These are phyloP conservation scores for Eristalinus sepulchralis DNA, from an alignment of 2,888 invertebrate species.

Conservation along the genomic window DNA sequence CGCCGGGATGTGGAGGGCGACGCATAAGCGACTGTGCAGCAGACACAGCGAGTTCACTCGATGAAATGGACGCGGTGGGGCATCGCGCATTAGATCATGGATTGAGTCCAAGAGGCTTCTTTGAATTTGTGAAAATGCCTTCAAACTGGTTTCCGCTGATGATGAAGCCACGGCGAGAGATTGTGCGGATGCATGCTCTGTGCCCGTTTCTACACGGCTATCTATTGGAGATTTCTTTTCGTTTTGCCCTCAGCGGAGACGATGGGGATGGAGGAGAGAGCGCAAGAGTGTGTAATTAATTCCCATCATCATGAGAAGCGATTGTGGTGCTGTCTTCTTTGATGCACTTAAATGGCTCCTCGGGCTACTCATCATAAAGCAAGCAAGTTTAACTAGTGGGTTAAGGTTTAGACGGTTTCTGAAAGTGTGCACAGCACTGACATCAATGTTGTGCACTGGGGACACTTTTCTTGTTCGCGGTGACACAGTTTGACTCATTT, in stretches of 20 bases:
- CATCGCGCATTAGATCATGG: slow-evolving; percentile 61
- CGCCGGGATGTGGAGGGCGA: slow-evolving; percentile 26
- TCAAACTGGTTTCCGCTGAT: slow-evolving; percentile 55
- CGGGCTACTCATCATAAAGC: not conserved
- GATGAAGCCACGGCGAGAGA: slow-evolving; percentile 35
- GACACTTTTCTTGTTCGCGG: not conserved
- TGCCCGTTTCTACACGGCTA: slow-evolving; percentile 26
- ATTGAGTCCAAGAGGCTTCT: slow-evolving; percentile 56
- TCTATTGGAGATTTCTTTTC: slow-evolving; percentile 27
- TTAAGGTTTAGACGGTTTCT: not conserved
- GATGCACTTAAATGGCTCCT: slow-evolving; percentile 2
- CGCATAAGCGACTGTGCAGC: slow-evolving; percentile 15
- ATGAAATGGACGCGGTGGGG: slow-evolving; percentile 43
- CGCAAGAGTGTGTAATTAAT: slow-evolving; percentile 23
- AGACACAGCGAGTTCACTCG: slow-evolving; percentile 19
- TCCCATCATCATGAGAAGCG: slow-evolving; percentile 15
- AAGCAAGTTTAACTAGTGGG: not conserved
- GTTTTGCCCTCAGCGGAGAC: not conserved
- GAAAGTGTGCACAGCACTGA: not conserved
- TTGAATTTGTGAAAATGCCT: slow-evolving; percentile 41
- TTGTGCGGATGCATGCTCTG: slow-evolving; percentile 30
- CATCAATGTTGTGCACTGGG: not conserved
- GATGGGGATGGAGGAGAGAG: not conserved
- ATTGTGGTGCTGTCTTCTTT: not conserved
- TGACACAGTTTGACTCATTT: not conserved